Percentiles rank a stretch among this genome's conserved stretches.
Conservation (phyloP, 1,140 invertebrate genomes). For the Drepana arcuata region DNA sequence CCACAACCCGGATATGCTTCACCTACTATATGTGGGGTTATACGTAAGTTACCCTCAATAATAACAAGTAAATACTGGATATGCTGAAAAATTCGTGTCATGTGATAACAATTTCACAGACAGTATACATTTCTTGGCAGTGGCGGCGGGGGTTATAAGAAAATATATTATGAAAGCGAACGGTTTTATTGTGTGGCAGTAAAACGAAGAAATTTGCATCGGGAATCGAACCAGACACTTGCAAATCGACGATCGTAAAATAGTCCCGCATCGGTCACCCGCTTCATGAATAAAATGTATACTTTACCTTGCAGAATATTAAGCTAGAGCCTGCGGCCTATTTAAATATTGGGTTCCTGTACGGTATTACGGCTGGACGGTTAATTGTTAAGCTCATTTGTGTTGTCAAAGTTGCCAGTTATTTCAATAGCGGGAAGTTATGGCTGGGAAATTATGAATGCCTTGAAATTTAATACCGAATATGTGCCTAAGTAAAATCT, state of each 20-base stretch:
- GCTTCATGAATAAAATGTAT: conserved; percentile 42
- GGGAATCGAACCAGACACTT: conserved; percentile 35
- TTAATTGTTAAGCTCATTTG: too few relatives aligned
- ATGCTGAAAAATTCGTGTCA: conserved; percentile 4
- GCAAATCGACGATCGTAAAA: conserved; percentile 42
- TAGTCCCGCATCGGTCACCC: conserved; percentile 27
- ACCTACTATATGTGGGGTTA: conserved; percentile 7
- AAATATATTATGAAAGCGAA: conserved; percentile 30
- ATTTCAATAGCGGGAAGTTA: too few relatives aligned
- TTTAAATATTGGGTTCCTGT: neutral
- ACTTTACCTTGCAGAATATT: neutral
- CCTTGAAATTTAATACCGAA: too few relatives aligned
- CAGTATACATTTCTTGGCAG: conserved; percentile 20
- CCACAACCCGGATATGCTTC: conserved; percentile 12
- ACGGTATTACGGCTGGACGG: too few relatives aligned
- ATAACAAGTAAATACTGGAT: too few relatives aligned
- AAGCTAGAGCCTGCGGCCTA: neutral
- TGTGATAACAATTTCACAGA: conserved; percentile 20
- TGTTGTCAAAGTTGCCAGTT: too few relatives aligned
- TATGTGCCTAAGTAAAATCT: too few relatives aligned
- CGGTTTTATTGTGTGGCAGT: conserved; percentile 33
- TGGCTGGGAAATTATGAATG: too few relatives aligned
- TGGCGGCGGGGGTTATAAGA: conserved; percentile 10
- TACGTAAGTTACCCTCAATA: too few relatives aligned
- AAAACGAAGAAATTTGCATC: conserved; percentile 37